phyloP scores from a whole-genome alignment of 2,113 vertebrate genomes.

The Poeciliopsis retropinna region DNA sequence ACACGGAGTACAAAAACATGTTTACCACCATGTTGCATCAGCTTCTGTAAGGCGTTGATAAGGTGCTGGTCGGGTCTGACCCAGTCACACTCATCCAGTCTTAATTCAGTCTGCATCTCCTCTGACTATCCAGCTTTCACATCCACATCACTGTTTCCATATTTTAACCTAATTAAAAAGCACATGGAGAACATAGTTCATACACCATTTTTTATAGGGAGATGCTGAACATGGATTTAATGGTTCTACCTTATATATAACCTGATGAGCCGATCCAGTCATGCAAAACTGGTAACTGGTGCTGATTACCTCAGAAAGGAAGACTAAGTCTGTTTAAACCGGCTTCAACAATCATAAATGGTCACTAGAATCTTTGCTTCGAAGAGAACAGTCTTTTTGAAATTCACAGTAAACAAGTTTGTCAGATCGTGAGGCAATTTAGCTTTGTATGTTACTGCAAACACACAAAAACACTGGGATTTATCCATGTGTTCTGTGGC shows the following conservation, averaged over 20 bases:
- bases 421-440: slow-evolving; percentile 2
- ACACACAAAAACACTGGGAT: background rate
- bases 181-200: no score
- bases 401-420: background rate
- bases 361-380: no score
- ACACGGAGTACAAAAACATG: no score
- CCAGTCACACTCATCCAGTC: no score
- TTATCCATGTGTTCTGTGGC: slow-evolving; percentile 6
- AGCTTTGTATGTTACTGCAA: background rate
- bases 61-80: no score
- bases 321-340: background rate
- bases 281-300: background rate
- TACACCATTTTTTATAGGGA: background rate
- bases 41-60: no score
- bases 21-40: no score
- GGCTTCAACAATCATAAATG: background rate
- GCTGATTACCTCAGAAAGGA: background rate
- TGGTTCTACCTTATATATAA: background rate
- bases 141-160: no score
- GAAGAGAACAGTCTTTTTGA: background rate
- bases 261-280: background rate
- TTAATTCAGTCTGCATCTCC: no score
- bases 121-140: no score
- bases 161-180: no score
- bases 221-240: background rate